Conservation (phyloP, 2,797 vertebrate species). For the Tarsius wallacei region DNA sequence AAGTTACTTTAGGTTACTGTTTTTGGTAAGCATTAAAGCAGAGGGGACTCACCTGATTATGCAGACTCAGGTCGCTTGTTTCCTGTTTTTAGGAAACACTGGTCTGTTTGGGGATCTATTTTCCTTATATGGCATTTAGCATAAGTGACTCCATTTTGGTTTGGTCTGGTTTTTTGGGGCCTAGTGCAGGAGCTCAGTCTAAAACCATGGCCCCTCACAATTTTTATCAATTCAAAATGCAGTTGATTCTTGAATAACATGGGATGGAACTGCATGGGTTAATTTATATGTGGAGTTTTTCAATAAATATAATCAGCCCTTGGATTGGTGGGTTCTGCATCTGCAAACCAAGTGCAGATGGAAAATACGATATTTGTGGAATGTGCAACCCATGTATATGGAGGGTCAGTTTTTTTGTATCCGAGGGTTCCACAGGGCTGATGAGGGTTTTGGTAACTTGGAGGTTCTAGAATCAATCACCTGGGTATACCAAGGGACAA, state of each 20-base stretch:
- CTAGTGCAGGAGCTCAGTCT: background rate
- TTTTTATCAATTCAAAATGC: slow-evolving; percentile 29
- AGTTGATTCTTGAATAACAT: background rate
- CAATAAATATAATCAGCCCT: background rate
- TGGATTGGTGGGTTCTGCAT: background rate
- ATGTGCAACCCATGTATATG: background rate
- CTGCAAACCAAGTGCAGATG: background rate
- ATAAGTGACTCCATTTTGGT: background rate
- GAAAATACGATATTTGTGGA: background rate
- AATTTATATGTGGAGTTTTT: background rate
- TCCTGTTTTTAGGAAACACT: background rate
- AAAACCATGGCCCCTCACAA: background rate
- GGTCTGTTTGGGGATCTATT: background rate
- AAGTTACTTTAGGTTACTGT: background rate
- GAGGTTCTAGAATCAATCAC: background rate
- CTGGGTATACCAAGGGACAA: background rate
- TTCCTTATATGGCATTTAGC: background rate
- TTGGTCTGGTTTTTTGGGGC: background rate
- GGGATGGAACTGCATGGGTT: background rate
- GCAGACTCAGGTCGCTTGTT: background rate
- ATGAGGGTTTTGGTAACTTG: background rate
- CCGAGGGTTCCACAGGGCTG: background rate
- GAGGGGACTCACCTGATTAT: background rate
- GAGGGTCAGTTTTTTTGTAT: background rate
- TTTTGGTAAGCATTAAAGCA: background rate